Percentiles rank a stretch among this genome's conserved stretches.
phyloP scores from a whole-genome alignment of 1,140 invertebrate species.

The Odontomachus brunneus region DNA sequence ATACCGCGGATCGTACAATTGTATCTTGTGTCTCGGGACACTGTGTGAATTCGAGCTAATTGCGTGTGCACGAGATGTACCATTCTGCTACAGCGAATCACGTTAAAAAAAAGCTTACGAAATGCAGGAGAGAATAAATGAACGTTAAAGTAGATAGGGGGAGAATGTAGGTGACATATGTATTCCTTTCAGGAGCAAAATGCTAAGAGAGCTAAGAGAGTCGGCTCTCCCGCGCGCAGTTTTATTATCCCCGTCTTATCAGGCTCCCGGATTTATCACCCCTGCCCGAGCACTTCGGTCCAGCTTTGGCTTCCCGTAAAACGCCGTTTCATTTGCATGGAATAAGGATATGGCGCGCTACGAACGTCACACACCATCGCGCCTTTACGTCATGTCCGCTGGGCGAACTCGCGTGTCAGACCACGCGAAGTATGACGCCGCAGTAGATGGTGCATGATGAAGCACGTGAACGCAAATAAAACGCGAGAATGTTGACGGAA shows the following conservation, averaged over 20 bases:
- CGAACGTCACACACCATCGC: slow-evolving; percentile 42
- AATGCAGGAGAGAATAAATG: not conserved
- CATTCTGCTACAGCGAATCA: not conserved
- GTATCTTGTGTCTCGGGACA: not conserved
- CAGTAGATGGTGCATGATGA: slow-evolving; percentile 38
- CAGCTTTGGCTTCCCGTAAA: not conserved
- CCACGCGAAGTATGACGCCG: slow-evolving; percentile 12
- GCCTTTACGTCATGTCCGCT: slow-evolving; percentile 16
- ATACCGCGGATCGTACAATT: not conserved
- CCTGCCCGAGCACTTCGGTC: not conserved
- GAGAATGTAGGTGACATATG: too few relatives aligned
- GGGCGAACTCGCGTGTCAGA: slow-evolving; percentile 10
- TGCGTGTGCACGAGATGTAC: not conserved
- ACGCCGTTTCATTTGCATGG: slow-evolving; percentile 30
- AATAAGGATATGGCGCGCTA: slow-evolving; percentile 24
- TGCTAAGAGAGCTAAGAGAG: not conserved
- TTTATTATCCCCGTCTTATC: not conserved
- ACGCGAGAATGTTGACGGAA: slow-evolving; percentile 30
- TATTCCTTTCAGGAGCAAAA: not conserved
- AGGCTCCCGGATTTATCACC: too few relatives aligned
- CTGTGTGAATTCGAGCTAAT: not conserved
- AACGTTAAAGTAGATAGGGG: too few relatives aligned
- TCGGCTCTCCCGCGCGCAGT: not conserved
- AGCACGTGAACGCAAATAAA: slow-evolving; percentile 24
- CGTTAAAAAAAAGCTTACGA: not conserved